phyloP scores from a whole-genome alignment of 2,888 invertebrate genomes.

The Lepidochrysops patricia region DNA sequence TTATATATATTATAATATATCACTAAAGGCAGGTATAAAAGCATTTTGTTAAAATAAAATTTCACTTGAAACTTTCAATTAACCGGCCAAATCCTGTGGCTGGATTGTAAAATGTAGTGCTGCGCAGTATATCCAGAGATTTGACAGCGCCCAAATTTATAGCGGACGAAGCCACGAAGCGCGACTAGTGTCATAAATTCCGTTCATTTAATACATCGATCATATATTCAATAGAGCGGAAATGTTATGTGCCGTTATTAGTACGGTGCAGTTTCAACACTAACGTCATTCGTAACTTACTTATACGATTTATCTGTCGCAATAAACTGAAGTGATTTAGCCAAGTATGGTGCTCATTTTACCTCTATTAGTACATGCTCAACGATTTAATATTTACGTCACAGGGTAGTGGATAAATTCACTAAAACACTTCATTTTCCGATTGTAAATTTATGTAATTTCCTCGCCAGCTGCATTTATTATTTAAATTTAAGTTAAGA shows the following conservation, averaged over 20 bases:
- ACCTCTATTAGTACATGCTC: no score
- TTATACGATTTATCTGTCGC: no score
- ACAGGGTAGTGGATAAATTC: background rate
- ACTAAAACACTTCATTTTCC: background rate
- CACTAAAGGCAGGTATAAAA: no score
- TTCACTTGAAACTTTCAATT: background rate
- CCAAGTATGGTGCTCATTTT: no score
- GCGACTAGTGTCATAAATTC: background rate
- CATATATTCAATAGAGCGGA: no score
- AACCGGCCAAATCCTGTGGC: background rate
- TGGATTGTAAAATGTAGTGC: background rate
- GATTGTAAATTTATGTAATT: background rate
- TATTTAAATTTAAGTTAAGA: background rate
- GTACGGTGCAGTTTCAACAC: no score
- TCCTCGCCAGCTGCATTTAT: background rate
- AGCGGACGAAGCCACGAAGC: background rate
- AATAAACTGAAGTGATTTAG: no score
- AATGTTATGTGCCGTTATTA: no score
- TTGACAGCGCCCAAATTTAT: background rate
- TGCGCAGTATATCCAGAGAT: background rate
- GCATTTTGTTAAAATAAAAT: background rate
- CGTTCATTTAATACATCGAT: no score
- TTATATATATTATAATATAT: no score
- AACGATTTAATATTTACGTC: constrained; percentile 5
- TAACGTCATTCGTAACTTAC: no score